These are phyloP conservation scores for Cryptoblepharus egeriae DNA, from an alignment of 2,797 vertebrate genomes.

Conservation along the genomic window DNA sequence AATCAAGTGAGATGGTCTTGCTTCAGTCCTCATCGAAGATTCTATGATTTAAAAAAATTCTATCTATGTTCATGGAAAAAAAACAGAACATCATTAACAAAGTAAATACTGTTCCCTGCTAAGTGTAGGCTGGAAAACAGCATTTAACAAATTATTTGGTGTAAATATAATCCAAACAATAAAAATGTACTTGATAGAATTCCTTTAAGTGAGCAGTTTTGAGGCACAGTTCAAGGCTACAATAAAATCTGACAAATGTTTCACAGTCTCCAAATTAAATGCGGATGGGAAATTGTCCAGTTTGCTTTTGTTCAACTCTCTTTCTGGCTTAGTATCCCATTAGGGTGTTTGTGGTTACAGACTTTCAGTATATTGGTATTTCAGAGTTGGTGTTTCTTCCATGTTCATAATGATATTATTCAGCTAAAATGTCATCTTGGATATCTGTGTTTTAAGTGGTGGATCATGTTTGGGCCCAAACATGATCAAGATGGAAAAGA, in stretches of 20 bases:
- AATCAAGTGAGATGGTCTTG: background rate
- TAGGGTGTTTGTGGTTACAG: conserved; percentile 49
- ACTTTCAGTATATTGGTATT: background rate
- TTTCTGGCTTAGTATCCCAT: conserved; percentile 53
- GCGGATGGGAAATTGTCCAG: conserved; percentile 67
- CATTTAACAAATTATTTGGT: conserved; percentile 36
- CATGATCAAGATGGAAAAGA: background rate
- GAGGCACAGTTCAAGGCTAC: conserved; percentile 57
- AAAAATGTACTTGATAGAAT: conserved; percentile 61
- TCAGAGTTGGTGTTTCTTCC: background rate
- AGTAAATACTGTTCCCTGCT: conserved; percentile 29
- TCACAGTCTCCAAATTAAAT: conserved; percentile 66
- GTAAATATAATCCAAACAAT: conserved; percentile 36
- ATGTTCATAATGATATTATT: background rate
- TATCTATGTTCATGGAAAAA: background rate
- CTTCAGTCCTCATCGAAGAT: background rate
- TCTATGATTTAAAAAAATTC: background rate
- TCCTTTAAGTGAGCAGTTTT: conserved; percentile 53
- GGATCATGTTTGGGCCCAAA: background rate
- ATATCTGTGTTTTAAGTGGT: too few species aligned
- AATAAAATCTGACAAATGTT: conserved; percentile 58
- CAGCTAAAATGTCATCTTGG: background rate
- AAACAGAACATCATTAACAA: conserved; percentile 17
- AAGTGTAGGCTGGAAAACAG: conserved; percentile 17
- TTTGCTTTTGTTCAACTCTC: conserved; percentile 54